Evolutionary conservation across 2,797 vertebrate genomes (phyloP).

Genomic region (Myiothlypis chrysogaster): DNA sequence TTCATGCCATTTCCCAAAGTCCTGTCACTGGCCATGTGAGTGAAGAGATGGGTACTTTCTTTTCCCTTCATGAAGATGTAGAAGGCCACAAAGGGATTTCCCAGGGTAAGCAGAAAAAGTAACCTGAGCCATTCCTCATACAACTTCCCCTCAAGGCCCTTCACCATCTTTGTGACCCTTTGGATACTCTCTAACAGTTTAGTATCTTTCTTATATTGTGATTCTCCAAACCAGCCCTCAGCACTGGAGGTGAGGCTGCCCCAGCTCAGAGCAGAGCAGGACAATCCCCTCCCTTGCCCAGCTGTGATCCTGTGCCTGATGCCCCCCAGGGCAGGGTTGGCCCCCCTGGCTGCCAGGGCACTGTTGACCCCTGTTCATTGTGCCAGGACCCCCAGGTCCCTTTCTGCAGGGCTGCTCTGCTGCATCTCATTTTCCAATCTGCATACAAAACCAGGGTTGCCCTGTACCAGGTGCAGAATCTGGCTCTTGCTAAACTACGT

Average conservation of each 20-base stretch:
- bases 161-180: accelerated
- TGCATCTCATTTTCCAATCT: background rate
- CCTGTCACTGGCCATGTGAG: background rate
- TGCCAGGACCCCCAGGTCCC: accelerated
- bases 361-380: background rate
- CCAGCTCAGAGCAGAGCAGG: background rate
- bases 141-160: accelerated
- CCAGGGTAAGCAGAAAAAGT: background rate
- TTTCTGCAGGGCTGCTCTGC: background rate
- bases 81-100: background rate
- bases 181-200: background rate
- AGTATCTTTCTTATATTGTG: accelerated
- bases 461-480: background rate
- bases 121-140: background rate
- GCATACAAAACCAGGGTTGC: background rate
- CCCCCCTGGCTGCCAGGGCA: background rate
- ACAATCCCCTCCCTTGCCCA: accelerated
- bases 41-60: background rate
- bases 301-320: background rate
- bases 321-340: accelerated
- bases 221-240: background rate
- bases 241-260: accelerated
- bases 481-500: background rate
- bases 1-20: background rate
- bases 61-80: background rate